These are phyloP conservation scores for Aphidius gifuensis DNA, from an alignment of 1,140 invertebrate species.

Conservation along the genomic window DNA sequence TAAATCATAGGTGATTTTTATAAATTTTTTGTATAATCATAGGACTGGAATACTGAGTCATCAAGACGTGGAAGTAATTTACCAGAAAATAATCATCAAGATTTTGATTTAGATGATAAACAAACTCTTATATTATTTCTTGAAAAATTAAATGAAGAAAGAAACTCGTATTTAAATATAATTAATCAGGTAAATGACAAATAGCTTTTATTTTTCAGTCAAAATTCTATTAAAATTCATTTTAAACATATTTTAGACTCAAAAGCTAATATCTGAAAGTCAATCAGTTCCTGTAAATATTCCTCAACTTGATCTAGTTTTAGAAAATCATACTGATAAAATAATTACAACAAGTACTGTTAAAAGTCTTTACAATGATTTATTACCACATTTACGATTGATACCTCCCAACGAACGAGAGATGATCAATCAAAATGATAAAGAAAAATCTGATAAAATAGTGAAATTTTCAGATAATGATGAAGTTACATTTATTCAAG, in stretches of 20 bases:
- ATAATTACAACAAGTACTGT: not conserved
- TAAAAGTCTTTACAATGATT: not conserved
- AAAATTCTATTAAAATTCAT: no score
- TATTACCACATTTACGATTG: not conserved
- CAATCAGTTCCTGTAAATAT: not conserved
- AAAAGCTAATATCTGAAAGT: not conserved
- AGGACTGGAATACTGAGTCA: not conserved
- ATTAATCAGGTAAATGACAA: slow-evolving; percentile 6
- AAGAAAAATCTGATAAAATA: not conserved
- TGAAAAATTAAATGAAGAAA: slow-evolving; percentile 14
- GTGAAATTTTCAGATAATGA: not conserved
- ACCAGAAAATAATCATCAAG: not conserved
- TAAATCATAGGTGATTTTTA: no score
- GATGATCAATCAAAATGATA: not conserved
- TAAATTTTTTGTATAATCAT: no score
- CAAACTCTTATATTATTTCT: not conserved
- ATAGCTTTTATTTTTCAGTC: not conserved
- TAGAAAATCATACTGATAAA: not conserved
- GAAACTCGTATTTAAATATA: not conserved
- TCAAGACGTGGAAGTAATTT: not conserved
- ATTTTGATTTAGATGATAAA: no score
- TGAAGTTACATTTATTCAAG: slow-evolving; percentile 11
- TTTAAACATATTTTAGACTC: not conserved
- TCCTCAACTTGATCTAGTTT: not conserved
- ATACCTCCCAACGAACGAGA: not conserved